Evolutionary conservation across 2,888 invertebrate genomes (phyloP), one percentile per base, ranked within the genome.

Genomic region (Dasypolia templi): DNA sequence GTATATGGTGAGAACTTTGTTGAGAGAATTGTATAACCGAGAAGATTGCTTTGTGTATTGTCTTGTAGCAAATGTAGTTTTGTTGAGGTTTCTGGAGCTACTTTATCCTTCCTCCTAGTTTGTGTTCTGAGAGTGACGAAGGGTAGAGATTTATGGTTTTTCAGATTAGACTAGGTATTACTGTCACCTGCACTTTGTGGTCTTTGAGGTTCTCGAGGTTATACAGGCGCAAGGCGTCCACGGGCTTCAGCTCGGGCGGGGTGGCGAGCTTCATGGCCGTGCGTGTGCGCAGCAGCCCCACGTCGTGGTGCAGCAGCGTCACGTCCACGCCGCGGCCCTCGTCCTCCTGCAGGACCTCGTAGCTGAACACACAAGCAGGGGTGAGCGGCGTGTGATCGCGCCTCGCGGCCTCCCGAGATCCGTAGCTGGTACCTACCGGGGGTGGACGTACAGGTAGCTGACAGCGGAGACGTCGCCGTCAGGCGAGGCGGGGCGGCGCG

Each of bases 261-360:
- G 77, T 26, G 59, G 63, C 68, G 26, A 93, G 89, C 51, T 1
- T 26, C 92, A 95, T 93, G 77, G 82, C 87, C 46, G 70, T 70
- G 64, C 91, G 91, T 80, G 94, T 92, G 75, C 93, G 92, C 86
- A 94, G 91, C 86, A 95, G 91, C 6, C 95, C 95, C 84, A 96
- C 91, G 90, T 96, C 95, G 90, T 95, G 92, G 82, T 93, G 93
- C 85, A 96, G 92, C 83, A 87, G 62, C 71, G 92, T 90, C 86
- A 96, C 95, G 88, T 95, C 95, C 81, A 82, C 3, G 32, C 94
- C 95, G 70, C 85, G 88, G 19, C 93, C 93, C 72, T 89, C 89
- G 86, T 93, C 93, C 83, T 90, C 83, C 75, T 92, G 89, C 80
- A 88, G 81, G 79, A 94, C 95, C 68, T 83, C 74, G 88, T 90